These are phyloP conservation scores for Cryptus armator DNA, from an alignment of 2,888 invertebrate species.

Conservation along the genomic window DNA sequence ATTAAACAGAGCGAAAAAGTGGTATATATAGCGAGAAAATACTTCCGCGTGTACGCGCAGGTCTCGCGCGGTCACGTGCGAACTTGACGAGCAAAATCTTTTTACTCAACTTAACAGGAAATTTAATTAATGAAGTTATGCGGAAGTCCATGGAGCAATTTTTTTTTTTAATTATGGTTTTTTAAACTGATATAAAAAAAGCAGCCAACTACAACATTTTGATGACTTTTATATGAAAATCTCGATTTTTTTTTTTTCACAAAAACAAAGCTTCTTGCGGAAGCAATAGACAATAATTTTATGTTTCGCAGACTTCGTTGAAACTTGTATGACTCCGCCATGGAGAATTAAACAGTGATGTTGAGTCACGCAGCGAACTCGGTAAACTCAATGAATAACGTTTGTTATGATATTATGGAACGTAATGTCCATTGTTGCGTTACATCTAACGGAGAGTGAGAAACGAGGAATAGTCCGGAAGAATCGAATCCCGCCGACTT, in stretches of 20 bases:
- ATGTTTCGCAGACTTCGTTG: background rate
- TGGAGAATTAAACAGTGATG: background rate
- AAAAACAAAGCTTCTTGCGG: too few species aligned
- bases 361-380: background rate
- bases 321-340: background rate
- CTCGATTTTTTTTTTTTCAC: too few species aligned
- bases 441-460: background rate
- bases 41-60: background rate
- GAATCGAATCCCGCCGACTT: slow-evolving; percentile 23
- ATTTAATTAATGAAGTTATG: too few species aligned
- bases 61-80: background rate
- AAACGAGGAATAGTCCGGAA: slow-evolving; percentile 5
- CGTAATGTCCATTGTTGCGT: background rate
- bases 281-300: background rate
- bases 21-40: background rate
- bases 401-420: background rate
- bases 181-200: too few species aligned
- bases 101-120: too few species aligned
- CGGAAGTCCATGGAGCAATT: too few species aligned
- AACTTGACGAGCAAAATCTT: background rate
- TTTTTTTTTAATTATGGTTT: too few species aligned
- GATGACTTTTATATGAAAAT: too few species aligned
- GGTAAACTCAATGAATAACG: background rate
- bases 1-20: background rate
- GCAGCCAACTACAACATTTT: too few species aligned